Conservation (phyloP, 2,888 invertebrate species). For the Pachydiplax longipennis region DNA sequence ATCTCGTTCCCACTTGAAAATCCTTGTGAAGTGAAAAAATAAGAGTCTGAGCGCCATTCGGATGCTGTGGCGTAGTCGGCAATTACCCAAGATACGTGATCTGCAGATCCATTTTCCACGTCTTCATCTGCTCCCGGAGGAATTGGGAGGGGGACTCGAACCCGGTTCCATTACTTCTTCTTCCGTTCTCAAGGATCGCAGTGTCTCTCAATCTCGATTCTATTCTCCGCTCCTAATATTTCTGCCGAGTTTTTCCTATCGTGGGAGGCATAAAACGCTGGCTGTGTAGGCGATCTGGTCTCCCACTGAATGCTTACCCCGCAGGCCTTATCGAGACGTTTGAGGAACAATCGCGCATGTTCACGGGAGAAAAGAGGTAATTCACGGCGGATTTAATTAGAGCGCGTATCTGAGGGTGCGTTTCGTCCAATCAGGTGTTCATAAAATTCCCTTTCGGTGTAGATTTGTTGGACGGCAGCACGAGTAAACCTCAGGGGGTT, state of each 20-base stretch:
- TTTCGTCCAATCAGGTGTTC: neutral
- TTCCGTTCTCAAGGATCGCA: neutral
- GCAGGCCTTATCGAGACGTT: neutral
- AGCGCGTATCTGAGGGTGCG: neutral
- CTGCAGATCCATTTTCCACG: neutral
- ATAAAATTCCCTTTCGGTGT: neutral
- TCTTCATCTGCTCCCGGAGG: conserved; percentile 3
- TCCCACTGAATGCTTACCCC: neutral
- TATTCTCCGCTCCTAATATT: neutral
- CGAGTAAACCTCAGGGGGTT: neutral
- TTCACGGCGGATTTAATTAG: neutral
- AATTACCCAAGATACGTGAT: conserved; percentile 31
- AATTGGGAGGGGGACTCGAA: neutral
- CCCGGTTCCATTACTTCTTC: neutral
- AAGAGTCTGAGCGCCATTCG: neutral
- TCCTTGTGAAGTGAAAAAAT: neutral
- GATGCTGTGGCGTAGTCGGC: neutral
- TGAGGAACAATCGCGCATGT: neutral
- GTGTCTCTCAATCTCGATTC: neutral
- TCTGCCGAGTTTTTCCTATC: neutral
- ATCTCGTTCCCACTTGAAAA: conserved; percentile 16
- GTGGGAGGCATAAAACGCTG: neutral
- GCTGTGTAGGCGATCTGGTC: neutral
- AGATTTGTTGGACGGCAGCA: neutral
- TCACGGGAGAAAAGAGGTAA: neutral